Base-by-base conservation (phyloP, 1,140 invertebrate species). In the Stenopsyche tienmushanensis region DNA sequence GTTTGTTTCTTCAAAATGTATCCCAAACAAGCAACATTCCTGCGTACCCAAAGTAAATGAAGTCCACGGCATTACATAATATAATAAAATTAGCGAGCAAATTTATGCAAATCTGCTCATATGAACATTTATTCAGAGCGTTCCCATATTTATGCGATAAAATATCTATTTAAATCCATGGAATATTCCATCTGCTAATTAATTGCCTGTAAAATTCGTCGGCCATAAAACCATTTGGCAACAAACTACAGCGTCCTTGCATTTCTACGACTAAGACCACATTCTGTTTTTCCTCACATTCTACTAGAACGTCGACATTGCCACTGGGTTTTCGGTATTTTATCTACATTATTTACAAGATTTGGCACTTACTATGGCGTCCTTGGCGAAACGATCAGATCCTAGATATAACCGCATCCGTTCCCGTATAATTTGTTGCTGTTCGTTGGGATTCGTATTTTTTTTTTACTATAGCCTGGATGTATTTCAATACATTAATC, bases 341-440 rank as follows among this genome's bases (percentile, higher is more conserved):
- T 57, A 57, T 47, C 10, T 25, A 34, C n/a, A 45, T 44, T 45
- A 60, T 60, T 47, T 60, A 60, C 58, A 60, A 60, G 58, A 60
- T 60, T 60, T 60, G 58, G 58, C 58, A 60, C 58, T 60, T 23
- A 60, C 39, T 23, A 23, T 9, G 13, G 24, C 20, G 41, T 47
- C 45, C 24, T 45, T 9, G 49, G 25, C 20, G 29, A 34, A 34
- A 34, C 29, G 29, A 34, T 34, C 29, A 34, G 13, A 7, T 34
- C 29, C 29, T 34, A 34, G 29, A 34, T 34, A 34, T 34, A 34
- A 34, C 29, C 13, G 29, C 29, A 34, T 34, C 29, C 47, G 47
- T 50, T 50, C 18, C 21, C 47, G 3, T 18, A 50, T 34, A 34
- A 34, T 34, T 34, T 34, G 29, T 13, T 7, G 29, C 5, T 13